Conservation (phyloP, 2,113 vertebrate genomes). For the Bos javanicus region DNA sequence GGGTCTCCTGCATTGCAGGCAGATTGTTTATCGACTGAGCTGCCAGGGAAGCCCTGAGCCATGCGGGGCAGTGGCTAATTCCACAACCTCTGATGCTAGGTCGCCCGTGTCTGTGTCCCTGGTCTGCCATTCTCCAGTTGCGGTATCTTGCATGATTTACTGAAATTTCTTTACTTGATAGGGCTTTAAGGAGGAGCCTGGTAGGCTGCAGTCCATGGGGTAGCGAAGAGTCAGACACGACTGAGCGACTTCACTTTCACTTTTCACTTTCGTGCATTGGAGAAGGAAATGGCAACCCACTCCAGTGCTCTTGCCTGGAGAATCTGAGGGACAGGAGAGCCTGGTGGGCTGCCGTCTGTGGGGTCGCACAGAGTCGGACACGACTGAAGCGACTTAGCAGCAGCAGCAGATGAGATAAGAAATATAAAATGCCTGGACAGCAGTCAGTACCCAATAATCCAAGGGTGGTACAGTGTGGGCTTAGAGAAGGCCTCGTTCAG, state of each 20-base stretch:
- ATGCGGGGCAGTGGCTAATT: rapidly evolving
- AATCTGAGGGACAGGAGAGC: too few relatives aligned
- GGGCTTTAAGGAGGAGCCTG: neutral
- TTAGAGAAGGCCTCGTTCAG: neutral
- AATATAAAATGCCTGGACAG: neutral
- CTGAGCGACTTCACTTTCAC: too few relatives aligned
- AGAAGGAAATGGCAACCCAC: too few relatives aligned
- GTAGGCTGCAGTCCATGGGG: too few relatives aligned
- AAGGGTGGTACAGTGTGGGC: rapidly evolving
- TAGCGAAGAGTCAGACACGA: too few relatives aligned
- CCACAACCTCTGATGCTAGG: rapidly evolving
- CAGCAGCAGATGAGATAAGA: neutral
- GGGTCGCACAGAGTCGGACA: too few relatives aligned
- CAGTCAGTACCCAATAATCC: neutral
- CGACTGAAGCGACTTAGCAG: too few relatives aligned
- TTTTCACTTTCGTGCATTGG: too few relatives aligned
- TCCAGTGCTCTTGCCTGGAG: too few relatives aligned
- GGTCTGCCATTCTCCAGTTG: neutral
- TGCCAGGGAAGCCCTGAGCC: neutral
- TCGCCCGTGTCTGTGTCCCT: too few relatives aligned
- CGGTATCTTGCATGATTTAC: neutral
- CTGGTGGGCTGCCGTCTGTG: too few relatives aligned
- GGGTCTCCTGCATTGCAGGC: neutral
- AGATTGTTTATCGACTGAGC: neutral
- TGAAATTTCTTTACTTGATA: neutral